Evolutionary conservation across 2,113 vertebrate genomes (phyloP).

Genomic region (Pituophis catenifer): DNA sequence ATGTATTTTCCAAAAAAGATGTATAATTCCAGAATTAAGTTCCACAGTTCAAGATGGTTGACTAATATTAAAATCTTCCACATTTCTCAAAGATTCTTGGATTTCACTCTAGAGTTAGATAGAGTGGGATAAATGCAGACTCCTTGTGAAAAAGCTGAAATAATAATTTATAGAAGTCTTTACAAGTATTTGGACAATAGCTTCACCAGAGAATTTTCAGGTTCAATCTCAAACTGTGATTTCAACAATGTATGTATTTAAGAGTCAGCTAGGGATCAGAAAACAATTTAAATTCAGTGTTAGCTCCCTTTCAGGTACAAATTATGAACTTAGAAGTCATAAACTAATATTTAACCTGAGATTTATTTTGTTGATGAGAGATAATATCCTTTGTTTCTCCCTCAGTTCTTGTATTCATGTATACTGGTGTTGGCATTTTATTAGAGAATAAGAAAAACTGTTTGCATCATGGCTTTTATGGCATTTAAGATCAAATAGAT

Average conservation of each 20-base stretch:
- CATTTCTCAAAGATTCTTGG: slow-evolving; percentile 50
- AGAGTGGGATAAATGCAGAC: slow-evolving; percentile 46
- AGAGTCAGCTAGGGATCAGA: slow-evolving; percentile 42
- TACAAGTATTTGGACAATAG: slow-evolving; percentile 73
- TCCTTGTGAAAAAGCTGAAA: slow-evolving; percentile 57
- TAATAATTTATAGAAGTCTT: slow-evolving; percentile 51
- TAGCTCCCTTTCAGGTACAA: slow-evolving; percentile 45
- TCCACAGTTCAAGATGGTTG: slow-evolving; percentile 58
- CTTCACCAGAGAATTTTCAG: slow-evolving; percentile 58
- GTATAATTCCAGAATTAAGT: slow-evolving; percentile 56
- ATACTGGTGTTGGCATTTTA: slow-evolving; percentile 45
- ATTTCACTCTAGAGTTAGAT: slow-evolving; percentile 64
- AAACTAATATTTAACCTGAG: slow-evolving; percentile 77
- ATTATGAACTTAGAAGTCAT: slow-evolving; percentile 54
- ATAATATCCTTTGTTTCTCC: slow-evolving; percentile 54
- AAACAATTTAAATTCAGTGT: slow-evolving; percentile 49
- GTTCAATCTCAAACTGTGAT: slow-evolving; percentile 58
- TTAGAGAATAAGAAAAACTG: slow-evolving; percentile 41
- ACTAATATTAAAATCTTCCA: slow-evolving; percentile 46
- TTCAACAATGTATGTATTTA: slow-evolving; percentile 40
- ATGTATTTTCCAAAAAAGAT: slow-evolving; percentile 59
- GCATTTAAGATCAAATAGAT: slow-evolving; percentile 50
- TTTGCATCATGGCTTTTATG: slow-evolving; percentile 72
- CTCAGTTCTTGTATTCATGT: slow-evolving; percentile 45
- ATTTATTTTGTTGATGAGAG: slow-evolving; percentile 66